Evolutionary conservation across 1,140 invertebrate genomes (phyloP).

Genomic region (Solen grandis): DNA sequence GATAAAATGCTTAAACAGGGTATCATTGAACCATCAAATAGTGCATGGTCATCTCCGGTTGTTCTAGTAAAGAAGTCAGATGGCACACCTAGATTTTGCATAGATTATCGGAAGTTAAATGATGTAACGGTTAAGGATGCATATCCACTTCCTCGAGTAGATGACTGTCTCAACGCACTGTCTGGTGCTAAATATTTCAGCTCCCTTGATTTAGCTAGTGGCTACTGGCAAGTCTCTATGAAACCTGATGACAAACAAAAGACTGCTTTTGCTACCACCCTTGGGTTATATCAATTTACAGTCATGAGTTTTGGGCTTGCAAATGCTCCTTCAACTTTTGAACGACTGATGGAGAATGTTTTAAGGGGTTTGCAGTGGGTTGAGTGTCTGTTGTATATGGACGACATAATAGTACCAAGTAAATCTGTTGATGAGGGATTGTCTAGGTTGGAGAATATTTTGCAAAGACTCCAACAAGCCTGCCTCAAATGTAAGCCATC

Average conservation of each 20-base stretch:
- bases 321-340: constrained; percentile 60
- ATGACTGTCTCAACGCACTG: constrained; percentile 61
- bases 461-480: constrained; percentile 48
- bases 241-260: constrained; percentile 70
- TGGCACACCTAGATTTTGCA: constrained; percentile 60
- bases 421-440: constrained; percentile 21
- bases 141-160: constrained; percentile 62
- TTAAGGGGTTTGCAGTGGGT: constrained; percentile 53
- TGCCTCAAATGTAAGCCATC: constrained; percentile 80
- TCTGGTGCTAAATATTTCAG: constrained; percentile 54
- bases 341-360: constrained; percentile 65
- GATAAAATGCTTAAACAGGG: constrained; percentile 33
- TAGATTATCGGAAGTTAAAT: constrained; percentile 68
- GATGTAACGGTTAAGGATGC: constrained; percentile 61
- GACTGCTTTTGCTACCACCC: constrained; percentile 66
- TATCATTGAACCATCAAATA: constrained; percentile 42
- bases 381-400: constrained; percentile 49
- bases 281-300: constrained; percentile 57
- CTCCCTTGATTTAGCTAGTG: constrained; percentile 57
- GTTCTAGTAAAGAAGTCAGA: constrained; percentile 64
- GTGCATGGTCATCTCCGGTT: constrained; percentile 19
- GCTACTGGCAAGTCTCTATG: constrained; percentile 79
- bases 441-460: constrained; percentile 46
- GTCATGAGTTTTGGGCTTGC: constrained; percentile 42
- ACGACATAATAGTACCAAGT: constrained; percentile 54